A percentile compares a stretch with the other conserved stretches of the same genome.
Evolutionary conservation across 2,888 invertebrate genomes (phyloP).

Genomic region (Callosobruchus maculatus): DNA sequence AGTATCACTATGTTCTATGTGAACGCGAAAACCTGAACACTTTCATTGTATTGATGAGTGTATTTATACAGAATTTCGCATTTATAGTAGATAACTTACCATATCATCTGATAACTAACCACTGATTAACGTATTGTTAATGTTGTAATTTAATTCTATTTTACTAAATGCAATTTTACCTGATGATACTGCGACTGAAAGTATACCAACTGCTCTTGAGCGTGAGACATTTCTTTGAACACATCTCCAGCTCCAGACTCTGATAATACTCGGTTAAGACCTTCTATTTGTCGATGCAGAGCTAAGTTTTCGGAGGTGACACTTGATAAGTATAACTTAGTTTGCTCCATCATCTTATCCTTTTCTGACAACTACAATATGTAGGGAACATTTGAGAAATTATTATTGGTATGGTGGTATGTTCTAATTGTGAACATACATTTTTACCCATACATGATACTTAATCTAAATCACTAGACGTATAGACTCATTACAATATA

Average conservation of each 20-base stretch:
- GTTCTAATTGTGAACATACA: too few species aligned
- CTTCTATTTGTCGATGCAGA: constrained; percentile 35
- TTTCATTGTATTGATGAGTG: too few species aligned
- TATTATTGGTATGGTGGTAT: too few species aligned
- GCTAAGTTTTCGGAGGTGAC: constrained; percentile 32
- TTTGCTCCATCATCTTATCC: constrained; percentile 28
- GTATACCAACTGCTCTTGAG: constrained; percentile 35
- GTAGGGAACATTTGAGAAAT: neutral
- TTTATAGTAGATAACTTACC: too few species aligned
- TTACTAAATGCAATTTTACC: constrained; percentile 16
- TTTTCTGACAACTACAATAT: constrained; percentile 23
- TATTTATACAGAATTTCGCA: too few species aligned
- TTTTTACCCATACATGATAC: too few species aligned
- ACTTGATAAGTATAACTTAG: constrained; percentile 25
- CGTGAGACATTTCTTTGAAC: constrained; percentile 34
- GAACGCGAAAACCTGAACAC: too few species aligned
- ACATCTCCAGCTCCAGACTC: constrained; percentile 40
- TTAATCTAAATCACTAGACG: too few species aligned
- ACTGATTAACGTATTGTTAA: too few species aligned
- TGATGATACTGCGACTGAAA: constrained; percentile 34
- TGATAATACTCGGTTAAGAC: constrained; percentile 33
- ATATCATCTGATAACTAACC: too few species aligned
- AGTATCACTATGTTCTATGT: too few species aligned
- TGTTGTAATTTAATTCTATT: neutral
- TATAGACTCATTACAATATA: too few species aligned